Conservation (phyloP, 2,888 invertebrate genomes). For the Cenopis cana region DNA sequence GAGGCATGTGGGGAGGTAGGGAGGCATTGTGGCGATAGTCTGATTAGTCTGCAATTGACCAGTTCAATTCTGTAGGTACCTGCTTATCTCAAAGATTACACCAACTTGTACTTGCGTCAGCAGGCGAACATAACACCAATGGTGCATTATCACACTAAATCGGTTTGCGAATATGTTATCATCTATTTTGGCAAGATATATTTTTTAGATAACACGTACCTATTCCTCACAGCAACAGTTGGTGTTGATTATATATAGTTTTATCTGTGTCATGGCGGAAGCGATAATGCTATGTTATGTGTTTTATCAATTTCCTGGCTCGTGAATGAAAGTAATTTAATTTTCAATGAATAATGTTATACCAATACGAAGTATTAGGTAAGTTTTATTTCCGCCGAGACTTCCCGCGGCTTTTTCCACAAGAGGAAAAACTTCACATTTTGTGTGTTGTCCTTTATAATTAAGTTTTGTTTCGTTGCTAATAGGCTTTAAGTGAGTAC, state of each 20-base stretch:
- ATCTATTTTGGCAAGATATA: slow-evolving; percentile 36
- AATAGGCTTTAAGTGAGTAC: no score
- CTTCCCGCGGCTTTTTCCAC: no score
- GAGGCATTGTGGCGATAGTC: not conserved
- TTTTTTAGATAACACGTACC: slow-evolving; percentile 27
- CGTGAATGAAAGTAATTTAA: slow-evolving; percentile 24
- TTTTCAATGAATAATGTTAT: slow-evolving; percentile 16
- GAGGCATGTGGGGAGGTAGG: not conserved
- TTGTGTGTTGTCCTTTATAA: not conserved
- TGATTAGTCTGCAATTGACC: not conserved
- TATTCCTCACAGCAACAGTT: slow-evolving; percentile 36
- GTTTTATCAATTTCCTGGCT: slow-evolving; percentile 40
- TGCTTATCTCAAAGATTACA: slow-evolving; percentile 15
- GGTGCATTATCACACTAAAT: slow-evolving; percentile 37
- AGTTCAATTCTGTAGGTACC: slow-evolving; percentile 5
- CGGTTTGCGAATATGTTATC: slow-evolving; percentile 35
- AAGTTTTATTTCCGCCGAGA: no score
- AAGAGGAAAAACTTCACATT: not conserved
- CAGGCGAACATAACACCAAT: slow-evolving; percentile 25
- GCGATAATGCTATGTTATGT: slow-evolving; percentile 25
- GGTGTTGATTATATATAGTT: slow-evolving; percentile 28
- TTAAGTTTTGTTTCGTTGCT: not conserved
- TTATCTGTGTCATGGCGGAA: slow-evolving; percentile 40
- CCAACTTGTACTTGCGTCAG: slow-evolving; percentile 28
- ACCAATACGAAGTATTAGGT: not conserved